Evolutionary conservation across 1,140 invertebrate species (phyloP).

Genomic region (Drosophila serrata): DNA sequence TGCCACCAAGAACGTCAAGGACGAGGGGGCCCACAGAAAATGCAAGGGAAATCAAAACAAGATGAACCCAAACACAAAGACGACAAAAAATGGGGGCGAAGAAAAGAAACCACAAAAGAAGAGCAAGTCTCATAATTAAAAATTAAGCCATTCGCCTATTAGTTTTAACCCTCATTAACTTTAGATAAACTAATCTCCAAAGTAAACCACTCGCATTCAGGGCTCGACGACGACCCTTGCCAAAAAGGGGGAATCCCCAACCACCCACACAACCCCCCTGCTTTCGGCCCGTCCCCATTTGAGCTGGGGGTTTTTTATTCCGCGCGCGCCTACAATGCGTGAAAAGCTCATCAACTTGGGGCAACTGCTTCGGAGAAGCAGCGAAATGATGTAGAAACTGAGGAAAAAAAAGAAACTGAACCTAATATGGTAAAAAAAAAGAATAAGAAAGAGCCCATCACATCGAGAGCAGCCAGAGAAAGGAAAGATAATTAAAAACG

Average conservation of each 20-base stretch:
- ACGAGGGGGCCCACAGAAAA: constrained; percentile 21
- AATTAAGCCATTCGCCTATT: constrained; percentile 84
- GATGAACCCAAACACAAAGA: constrained; percentile 24
- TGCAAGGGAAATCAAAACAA: constrained; percentile 39
- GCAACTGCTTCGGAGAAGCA: constrained; percentile 34
- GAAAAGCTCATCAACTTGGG: constrained; percentile 78
- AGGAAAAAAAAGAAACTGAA: constrained; percentile 43
- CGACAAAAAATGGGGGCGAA: constrained; percentile 30
- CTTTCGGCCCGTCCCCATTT: neutral
- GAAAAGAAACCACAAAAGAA: constrained; percentile 60
- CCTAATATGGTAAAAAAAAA: constrained; percentile 71
- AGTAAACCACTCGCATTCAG: constrained; percentile 81
- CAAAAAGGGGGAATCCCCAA: constrained; percentile 32
- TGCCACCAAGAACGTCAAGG: constrained; percentile 57
- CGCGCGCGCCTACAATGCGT: constrained; percentile 75
- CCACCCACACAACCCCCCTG: neutral
- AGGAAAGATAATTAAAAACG: constrained; percentile 84
- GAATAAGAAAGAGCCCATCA: constrained; percentile 50
- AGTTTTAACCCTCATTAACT: constrained; percentile 84
- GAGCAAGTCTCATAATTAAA: constrained; percentile 82
- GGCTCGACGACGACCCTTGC: constrained; percentile 67
- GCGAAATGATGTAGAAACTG: constrained; percentile 79
- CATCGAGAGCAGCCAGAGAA: too few relatives aligned
- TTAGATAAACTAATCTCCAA: constrained; percentile 84
- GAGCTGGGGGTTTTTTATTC: constrained; percentile 51